Base-by-base conservation (phyloP, 2,888 invertebrate species). In the Lottia scabra region DNA sequence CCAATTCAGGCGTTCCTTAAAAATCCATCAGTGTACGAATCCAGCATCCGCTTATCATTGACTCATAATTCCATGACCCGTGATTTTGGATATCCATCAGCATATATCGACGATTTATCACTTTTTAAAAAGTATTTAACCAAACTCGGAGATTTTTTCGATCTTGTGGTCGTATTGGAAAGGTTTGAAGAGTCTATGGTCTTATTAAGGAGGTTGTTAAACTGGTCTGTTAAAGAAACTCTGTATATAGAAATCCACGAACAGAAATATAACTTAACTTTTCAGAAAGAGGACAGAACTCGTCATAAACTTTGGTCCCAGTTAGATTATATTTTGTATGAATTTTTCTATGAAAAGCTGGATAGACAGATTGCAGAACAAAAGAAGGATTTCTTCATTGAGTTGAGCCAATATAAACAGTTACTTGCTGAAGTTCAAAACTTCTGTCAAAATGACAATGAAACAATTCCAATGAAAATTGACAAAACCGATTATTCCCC, bases 171-270 rank as follows among this genome's bases (percentile, higher is more conserved):
- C 12, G 76, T 82, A n/a, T 75, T 76, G 10, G 82, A 82, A 70
- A 77, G 76, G 45, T 80, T 82, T 62, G 80, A 82, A 19, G 80
- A 82, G 71, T 82, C 82, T 5, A 46, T 82, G 0, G 70, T 82
- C 44, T 48, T 82, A 12, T 70, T 82, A 71, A 73, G 75, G 23
- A 65, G 82, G 65, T 75, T 80, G 73, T 65, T 82, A 12, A 76
- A 75, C n/a, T 82, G 82, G 82, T 71, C 73, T 23, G 56, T 79
- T 0, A 68, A 74, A 27, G 82, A 82, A 43, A 67, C 81, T 23
- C 48, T 82, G 0, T 82, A 79, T 63, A 46, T 80, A 12, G 68
- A 71, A 13, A 63, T 67, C 1, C 67, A 66, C n/a, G 16, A 30
- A 13, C 64, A 69, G 48, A 73, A 64, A 44, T 48, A 67, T 3